Evolutionary conservation across 2,888 invertebrate species (phyloP), one percentile per base, ranked within the genome.

Genomic region (Scaptomyza flava): DNA sequence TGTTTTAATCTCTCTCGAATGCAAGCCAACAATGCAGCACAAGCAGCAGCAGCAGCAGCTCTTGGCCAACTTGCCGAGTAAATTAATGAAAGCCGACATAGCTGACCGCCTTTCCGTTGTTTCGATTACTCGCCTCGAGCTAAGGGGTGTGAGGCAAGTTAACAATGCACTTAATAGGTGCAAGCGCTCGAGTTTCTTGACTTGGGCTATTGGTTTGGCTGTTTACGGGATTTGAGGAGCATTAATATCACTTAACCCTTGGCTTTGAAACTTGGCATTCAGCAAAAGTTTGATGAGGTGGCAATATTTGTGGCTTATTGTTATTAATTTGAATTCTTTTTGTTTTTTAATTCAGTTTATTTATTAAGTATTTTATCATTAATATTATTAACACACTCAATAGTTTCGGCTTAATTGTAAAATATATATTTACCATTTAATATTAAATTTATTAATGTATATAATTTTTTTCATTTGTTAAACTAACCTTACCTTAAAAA

Each of bases 341-440:
- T 0, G 14, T 14, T 11, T 51, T 68, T 65, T 72, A 72, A 75
- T 77, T 85, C 77, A 58, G 77, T 83, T 84, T 83, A 84, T 79
- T 82, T 82, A 84, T 84, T 71, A 72, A 75, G 77, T 84, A 79
- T 79, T 8, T 38, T 38, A 41, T 75, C 69, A 73, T 79, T 81
- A 80, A 77, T 82, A 72, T 77, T 82, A 86, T 83, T 85, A 85
- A 85, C 84, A 85, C 84, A 85, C 88, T 85, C 87, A 88, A 77
- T 88, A 87, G 87, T 85, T 85, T 83, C 79, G 76, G 72, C 77
- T 79, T 78, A 78, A 70, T 68, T 77, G 58, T 81, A 81, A 68
- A 68, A 78, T 73, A 63, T 41, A 78, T 73, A 72, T 88, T 78
- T 78, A 81, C 68, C 81, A 70, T 67, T 75, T 72, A 77, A 63